These are phyloP conservation scores for Mico argentatus DNA, from an alignment of 2,797 vertebrate genomes.

Conservation along the genomic window DNA sequence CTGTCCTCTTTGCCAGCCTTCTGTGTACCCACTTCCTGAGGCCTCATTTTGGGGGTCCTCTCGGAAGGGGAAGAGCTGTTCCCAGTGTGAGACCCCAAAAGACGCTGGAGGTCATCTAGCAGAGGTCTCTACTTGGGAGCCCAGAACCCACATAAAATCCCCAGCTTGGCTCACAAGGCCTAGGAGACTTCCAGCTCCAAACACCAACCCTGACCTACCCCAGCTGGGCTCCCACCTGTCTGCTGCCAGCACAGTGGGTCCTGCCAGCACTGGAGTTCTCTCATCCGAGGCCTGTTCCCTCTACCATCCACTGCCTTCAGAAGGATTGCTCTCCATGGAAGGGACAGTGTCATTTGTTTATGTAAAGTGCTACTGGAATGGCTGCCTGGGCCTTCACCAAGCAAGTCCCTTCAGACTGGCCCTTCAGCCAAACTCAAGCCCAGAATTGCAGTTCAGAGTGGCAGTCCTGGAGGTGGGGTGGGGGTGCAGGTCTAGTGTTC, in stretches of 20 bases:
- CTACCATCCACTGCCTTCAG: neutral
- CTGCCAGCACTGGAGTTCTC: neutral
- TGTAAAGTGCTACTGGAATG: neutral
- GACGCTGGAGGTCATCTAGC: neutral
- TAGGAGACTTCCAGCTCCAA: neutral
- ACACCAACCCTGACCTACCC: neutral
- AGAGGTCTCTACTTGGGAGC: neutral
- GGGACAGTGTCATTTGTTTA: neutral
- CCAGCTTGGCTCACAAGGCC: neutral
- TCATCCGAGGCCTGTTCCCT: fast-evolving
- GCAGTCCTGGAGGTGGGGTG: neutral
- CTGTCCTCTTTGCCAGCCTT: neutral
- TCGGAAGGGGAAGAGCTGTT: neutral
- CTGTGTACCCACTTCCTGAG: neutral
- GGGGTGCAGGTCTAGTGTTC: neutral
- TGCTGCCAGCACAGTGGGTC: too few species aligned
- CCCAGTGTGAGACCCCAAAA: neutral
- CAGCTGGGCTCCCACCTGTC: neutral
- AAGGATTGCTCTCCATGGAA: neutral
- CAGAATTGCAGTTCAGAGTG: neutral
- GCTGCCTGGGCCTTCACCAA: neutral
- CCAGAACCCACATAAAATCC: neutral
- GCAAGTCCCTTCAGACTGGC: neutral
- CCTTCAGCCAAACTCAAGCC: neutral
- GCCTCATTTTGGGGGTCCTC: neutral